These are phyloP conservation scores for Ophiothrix spiculata DNA, from an alignment of 35 echinoderm and acorn worm genomes.

Conservation along the genomic window DNA sequence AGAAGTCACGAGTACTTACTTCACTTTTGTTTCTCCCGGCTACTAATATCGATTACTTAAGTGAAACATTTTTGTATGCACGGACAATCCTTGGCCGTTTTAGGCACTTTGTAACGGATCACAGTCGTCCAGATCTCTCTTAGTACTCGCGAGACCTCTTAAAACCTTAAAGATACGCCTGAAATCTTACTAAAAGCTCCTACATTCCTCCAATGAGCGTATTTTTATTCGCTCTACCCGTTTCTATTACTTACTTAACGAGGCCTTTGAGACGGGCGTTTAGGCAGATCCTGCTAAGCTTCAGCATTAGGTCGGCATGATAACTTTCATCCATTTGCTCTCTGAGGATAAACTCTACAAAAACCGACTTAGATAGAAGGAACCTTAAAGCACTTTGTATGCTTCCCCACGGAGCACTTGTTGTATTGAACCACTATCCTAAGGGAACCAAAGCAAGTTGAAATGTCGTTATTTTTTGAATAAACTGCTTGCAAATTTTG, in stretches of 20 bases:
- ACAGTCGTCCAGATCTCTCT: background rate
- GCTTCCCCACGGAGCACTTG: background rate
- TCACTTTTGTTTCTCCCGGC: background rate
- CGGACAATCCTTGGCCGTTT: background rate
- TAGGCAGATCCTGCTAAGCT: background rate
- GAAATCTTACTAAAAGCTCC: constrained; percentile 2
- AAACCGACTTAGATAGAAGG: background rate
- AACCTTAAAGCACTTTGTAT: background rate
- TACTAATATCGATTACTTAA: constrained; percentile 12
- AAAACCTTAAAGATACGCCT: background rate
- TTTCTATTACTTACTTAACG: background rate
- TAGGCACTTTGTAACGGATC: constrained; percentile 9
- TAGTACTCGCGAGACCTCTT: background rate
- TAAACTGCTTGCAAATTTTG: background rate
- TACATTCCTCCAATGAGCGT: background rate
- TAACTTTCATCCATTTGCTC: background rate
- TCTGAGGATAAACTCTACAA: background rate
- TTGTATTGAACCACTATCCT: background rate
- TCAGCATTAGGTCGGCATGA: background rate
- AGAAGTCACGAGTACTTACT: background rate
- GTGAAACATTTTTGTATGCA: constrained; percentile 1
- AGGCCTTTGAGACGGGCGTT: background rate
- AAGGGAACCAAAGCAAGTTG: background rate
- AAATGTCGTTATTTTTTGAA: constrained; percentile 1
- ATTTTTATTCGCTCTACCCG: background rate